phyloP scores from a whole-genome alignment of 2,797 vertebrate genomes.

The Macroramphosus scolopax region DNA sequence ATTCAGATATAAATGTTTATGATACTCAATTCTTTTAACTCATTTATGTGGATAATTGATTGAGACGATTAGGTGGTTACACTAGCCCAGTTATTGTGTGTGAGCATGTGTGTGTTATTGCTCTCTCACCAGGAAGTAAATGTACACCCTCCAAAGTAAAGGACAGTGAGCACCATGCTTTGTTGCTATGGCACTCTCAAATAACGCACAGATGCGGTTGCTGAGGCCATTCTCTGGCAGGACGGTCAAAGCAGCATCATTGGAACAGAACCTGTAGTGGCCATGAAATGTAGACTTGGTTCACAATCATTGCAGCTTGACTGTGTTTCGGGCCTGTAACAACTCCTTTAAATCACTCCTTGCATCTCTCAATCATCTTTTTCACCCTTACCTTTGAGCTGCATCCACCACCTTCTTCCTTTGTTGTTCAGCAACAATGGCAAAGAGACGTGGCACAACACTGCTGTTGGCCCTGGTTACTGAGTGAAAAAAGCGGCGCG shows the following conservation, averaged over 20 bases:
- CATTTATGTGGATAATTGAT: too few species aligned
- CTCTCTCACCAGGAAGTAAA: constrained; percentile 87
- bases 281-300: not conserved
- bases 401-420: constrained; percentile 86
- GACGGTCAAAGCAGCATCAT: constrained; percentile 56
- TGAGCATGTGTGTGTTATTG: not conserved
- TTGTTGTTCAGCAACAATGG: constrained; percentile 87
- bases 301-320: too few species aligned
- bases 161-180: constrained; percentile 85
- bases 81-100: not conserved
- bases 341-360: too few species aligned
- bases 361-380: not conserved
- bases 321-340: too few species aligned
- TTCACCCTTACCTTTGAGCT: constrained; percentile 82
- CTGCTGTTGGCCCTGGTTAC: constrained; percentile 73
- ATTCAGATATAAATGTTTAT: too few species aligned
- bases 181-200: constrained; percentile 83
- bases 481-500: constrained; percentile 86
- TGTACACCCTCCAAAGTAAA: constrained; percentile 93
- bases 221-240: constrained; percentile 89
- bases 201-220: constrained; percentile 87
- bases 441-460: constrained; percentile 88
- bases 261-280: constrained; percentile 55
- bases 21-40: too few species aligned
- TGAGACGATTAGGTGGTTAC: too few species aligned